Conservation (phyloP, 2,797 vertebrate species). For the Heliangelus exortis region DNA sequence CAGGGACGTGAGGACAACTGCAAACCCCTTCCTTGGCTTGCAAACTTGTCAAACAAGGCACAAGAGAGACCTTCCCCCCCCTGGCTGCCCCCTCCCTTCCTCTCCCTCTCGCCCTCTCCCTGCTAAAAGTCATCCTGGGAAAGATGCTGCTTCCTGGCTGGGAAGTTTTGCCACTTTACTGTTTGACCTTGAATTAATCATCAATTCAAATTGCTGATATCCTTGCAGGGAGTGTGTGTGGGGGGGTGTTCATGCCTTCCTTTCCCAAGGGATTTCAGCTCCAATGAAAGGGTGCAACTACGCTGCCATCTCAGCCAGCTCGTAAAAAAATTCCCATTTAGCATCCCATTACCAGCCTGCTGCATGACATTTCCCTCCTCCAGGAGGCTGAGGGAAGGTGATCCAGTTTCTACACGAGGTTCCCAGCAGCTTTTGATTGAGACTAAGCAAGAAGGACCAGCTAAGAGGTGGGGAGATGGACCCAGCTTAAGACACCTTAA, state of each 20-base stretch:
- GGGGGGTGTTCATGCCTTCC: background rate
- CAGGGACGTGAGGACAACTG: background rate
- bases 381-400: background rate
- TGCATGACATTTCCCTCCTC: accelerated
- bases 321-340: background rate
- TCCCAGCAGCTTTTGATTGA: background rate
- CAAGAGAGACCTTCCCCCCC: background rate
- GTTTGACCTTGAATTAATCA: background rate
- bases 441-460: background rate
- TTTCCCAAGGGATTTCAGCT: background rate
- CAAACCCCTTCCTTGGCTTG: background rate
- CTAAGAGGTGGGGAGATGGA: background rate
- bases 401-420: background rate
- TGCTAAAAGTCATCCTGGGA: accelerated
- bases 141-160: background rate
- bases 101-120: background rate
- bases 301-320: accelerated
- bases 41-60: conserved; percentile 8
- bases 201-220: accelerated
- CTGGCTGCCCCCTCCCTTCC: accelerated
- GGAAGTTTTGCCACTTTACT: background rate
- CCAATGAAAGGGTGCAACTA: accelerated
- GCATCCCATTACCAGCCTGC: background rate
- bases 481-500: background rate
- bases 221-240: background rate